Conservation (phyloP, 2,888 invertebrate genomes). For the Steinernema hermaphroditum region DNA sequence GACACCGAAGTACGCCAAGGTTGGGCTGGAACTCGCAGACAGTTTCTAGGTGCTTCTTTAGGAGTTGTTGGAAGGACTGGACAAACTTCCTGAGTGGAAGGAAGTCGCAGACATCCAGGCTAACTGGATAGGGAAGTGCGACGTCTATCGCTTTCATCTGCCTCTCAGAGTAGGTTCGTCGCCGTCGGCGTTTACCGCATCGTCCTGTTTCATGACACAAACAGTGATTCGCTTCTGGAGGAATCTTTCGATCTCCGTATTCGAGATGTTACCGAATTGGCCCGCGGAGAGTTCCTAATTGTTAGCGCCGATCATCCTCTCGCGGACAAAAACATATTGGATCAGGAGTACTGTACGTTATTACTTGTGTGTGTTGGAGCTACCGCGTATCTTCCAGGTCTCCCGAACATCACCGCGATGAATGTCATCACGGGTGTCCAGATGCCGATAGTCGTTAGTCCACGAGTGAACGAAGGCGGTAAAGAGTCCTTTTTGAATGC, state of each 20-base stretch:
- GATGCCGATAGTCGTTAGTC: constrained; percentile 52
- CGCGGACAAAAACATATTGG: constrained; percentile 37
- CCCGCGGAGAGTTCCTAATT: constrained; percentile 53
- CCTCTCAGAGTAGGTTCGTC: constrained; percentile 52
- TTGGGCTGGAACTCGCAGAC: constrained; percentile 12
- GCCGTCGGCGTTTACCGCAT: too few species aligned
- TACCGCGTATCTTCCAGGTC: constrained; percentile 37
- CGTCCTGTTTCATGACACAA: constrained; percentile 28
- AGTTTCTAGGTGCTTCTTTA: constrained; percentile 31
- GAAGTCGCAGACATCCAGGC: constrained; percentile 62
- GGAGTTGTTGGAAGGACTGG: constrained; percentile 56
- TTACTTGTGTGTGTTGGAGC: not conserved
- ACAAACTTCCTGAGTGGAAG: constrained; percentile 54
- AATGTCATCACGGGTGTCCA: constrained; percentile 58
- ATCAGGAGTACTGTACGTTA: constrained; percentile 12
- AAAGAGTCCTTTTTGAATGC: constrained; percentile 32
- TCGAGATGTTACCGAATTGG: constrained; percentile 46
- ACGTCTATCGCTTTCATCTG: constrained; percentile 60
- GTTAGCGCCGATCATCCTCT: constrained; percentile 51
- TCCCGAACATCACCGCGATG: constrained; percentile 42
- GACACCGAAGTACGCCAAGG: constrained; percentile 74
- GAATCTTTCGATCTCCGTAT: constrained; percentile 58
- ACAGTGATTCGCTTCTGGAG: constrained; percentile 35
- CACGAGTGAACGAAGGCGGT: not conserved
- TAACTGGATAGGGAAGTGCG: constrained; percentile 69